A percentile compares a stretch with the other conserved stretches of the same genome.
Conservation (phyloP, 2,888 invertebrate genomes). For the Protonemura montana region DNA sequence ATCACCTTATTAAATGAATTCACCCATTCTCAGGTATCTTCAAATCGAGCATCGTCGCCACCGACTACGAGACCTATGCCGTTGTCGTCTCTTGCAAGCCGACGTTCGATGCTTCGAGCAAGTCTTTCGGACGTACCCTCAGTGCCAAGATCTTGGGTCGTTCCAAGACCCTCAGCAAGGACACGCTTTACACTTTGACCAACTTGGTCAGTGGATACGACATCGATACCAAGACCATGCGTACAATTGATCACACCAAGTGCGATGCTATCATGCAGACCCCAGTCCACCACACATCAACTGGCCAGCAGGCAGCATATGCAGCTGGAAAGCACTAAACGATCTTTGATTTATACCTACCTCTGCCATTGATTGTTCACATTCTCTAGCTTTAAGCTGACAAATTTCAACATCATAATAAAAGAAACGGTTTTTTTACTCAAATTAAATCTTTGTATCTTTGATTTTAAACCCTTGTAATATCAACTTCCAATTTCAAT, state of each 20-base stretch:
- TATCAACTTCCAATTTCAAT: not conserved
- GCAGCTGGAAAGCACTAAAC: not conserved
- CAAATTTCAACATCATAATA: not conserved
- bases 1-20: too few species aligned
- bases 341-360: not conserved
- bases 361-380: not conserved
- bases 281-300: not conserved
- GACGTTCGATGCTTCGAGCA: constrained; percentile 44
- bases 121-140: constrained; percentile 46
- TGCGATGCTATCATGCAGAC: constrained; percentile 41
- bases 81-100: constrained; percentile 47
- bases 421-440: not conserved
- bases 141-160: constrained; percentile 46
- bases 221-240: constrained; percentile 43
- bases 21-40: constrained; percentile 41
- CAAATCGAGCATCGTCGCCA: constrained; percentile 47
- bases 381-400: not conserved
- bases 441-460: not conserved
- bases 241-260: constrained; percentile 45
- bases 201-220: constrained; percentile 49
- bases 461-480: not conserved
- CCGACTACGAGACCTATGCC: constrained; percentile 50
- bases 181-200: constrained; percentile 44
- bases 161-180: constrained; percentile 43
- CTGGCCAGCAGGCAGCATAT: not conserved